Conservation (phyloP, 2,888 invertebrate genomes). For the Coleophora deauratella region DNA sequence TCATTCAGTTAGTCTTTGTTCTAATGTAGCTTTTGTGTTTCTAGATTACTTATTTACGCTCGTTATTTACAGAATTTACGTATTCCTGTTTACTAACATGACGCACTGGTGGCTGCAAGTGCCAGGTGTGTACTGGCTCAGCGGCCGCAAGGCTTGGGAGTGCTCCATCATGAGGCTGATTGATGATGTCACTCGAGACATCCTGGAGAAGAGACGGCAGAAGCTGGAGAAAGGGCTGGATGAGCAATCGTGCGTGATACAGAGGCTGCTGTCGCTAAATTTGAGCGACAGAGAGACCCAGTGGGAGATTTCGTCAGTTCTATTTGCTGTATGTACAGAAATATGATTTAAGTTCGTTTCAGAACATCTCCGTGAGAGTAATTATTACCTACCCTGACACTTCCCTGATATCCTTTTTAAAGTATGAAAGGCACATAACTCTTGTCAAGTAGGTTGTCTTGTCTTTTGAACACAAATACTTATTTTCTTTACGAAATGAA, state of each 20-base stretch:
- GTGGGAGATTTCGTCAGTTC: constrained; percentile 39
- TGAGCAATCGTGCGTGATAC: constrained; percentile 38
- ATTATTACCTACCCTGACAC: too few relatives aligned
- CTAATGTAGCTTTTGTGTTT: too few relatives aligned
- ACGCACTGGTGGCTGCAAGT: constrained; percentile 52
- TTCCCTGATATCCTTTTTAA: too few relatives aligned
- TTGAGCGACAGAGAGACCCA: constrained; percentile 38
- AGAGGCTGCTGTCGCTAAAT: constrained; percentile 38
- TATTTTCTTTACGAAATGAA: too few relatives aligned
- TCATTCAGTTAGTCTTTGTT: too few relatives aligned
- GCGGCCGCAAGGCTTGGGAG: constrained; percentile 28
- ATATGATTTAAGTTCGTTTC: too few relatives aligned
- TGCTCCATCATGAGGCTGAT: constrained; percentile 14
- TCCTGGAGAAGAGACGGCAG: constrained; percentile 31
- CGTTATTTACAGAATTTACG: not conserved
- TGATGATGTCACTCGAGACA: constrained; percentile 31
- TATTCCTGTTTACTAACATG: constrained; percentile 25
- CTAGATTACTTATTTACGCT: too few relatives aligned
- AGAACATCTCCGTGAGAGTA: too few relatives aligned
- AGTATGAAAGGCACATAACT: too few relatives aligned
- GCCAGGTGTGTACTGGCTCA: constrained; percentile 38
- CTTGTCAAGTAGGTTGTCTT: too few relatives aligned
- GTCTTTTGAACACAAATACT: too few relatives aligned
- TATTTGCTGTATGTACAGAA: constrained; percentile 52
- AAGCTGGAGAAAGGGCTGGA: constrained; percentile 19